phyloP scores from a whole-genome alignment of 2,888 invertebrate genomes.

The Lottia scabra region DNA sequence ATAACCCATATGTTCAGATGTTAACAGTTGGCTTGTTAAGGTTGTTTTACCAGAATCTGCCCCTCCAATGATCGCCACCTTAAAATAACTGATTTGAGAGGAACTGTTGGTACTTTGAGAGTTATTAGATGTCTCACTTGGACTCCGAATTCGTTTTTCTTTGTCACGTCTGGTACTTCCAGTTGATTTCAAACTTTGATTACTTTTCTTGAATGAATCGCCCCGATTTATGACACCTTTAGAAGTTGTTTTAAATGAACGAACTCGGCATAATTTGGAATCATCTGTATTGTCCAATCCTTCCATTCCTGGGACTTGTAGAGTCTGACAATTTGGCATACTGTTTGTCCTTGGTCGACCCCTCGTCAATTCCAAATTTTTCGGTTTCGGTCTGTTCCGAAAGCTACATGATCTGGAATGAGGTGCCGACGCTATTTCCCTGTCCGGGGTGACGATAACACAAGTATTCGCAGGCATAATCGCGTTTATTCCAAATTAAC shows the following conservation, averaged over 20 bases:
- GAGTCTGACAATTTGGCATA: conserved; percentile 37
- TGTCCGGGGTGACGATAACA: conserved; percentile 16
- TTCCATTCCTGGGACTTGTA: conserved; percentile 11
- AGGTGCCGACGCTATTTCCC: conserved; percentile 41
- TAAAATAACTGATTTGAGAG: conserved; percentile 67
- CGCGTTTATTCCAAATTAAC: too few species aligned
- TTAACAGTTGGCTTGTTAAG: conserved; percentile 78
- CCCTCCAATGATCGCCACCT: conserved; percentile 77
- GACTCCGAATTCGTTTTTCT: conserved; percentile 25
- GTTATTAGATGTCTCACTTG: conserved; percentile 12
- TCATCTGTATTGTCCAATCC: conserved; percentile 5
- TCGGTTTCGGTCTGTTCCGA: conserved; percentile 50
- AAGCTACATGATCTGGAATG: conserved; percentile 59
- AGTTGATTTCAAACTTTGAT: conserved; percentile 82
- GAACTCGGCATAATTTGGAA: conserved; percentile 73
- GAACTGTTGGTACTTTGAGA: conserved; percentile 15
- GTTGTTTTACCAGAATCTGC: conserved; percentile 79
- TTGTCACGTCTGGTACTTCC: conserved; percentile 66
- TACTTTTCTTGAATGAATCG: conserved; percentile 87
- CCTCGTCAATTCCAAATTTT: conserved; percentile 1
- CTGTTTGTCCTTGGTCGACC: conserved; percentile 45
- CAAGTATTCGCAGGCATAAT: not conserved
- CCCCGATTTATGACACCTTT: conserved; percentile 88
- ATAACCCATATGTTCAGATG: conserved; percentile 77
- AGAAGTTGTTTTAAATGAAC: conserved; percentile 93